Conservation (phyloP, 2,797 vertebrate genomes). For the Scyliorhinus canicula region DNA sequence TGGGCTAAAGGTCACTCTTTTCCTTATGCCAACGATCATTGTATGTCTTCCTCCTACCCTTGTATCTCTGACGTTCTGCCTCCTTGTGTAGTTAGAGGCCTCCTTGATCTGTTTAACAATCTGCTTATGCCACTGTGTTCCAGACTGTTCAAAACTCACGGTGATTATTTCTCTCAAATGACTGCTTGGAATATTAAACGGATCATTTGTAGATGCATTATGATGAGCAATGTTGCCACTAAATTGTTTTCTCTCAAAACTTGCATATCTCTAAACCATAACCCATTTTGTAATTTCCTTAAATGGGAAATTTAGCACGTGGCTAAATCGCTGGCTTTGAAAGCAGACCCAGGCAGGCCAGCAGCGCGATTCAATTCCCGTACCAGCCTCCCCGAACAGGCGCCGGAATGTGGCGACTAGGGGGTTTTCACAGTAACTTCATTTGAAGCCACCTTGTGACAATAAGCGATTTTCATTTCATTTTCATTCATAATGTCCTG, state of each 20-base stretch:
- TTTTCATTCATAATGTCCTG: too few species aligned
- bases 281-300: neutral
- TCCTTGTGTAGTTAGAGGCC: neutral
- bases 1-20: neutral
- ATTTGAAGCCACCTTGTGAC: too few species aligned
- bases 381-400: too few species aligned
- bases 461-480: too few species aligned
- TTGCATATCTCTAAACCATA: neutral
- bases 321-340: too few species aligned
- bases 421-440: too few species aligned
- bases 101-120: neutral
- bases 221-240: neutral
- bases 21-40: neutral
- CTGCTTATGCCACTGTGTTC: neutral
- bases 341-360: too few species aligned
- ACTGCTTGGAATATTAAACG: neutral
- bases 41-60: neutral
- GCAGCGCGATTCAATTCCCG: too few species aligned
- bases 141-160: neutral
- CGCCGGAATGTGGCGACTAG: too few species aligned
- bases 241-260: neutral
- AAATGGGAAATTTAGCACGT: neutral
- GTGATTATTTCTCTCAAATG: neutral
- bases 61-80: neutral
- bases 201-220: neutral